phyloP scores from a whole-genome alignment of 2,888 invertebrate species.

The Cheilosia soror region DNA sequence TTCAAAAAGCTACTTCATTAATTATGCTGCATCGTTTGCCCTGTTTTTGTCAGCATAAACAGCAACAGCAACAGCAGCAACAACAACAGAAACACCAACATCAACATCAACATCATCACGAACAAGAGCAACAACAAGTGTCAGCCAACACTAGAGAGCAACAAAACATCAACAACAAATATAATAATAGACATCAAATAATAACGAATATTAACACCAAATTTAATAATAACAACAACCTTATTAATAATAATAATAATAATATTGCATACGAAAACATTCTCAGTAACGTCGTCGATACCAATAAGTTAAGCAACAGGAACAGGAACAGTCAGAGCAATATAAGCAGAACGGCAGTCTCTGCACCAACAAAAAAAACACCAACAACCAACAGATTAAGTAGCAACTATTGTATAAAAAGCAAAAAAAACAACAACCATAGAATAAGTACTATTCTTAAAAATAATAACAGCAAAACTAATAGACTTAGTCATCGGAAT shows the following conservation, averaged over 20 bases:
- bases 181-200: conserved; percentile 6
- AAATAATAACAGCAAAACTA: conserved; percentile 66
- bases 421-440: conserved; percentile 74
- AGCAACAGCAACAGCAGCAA: conserved; percentile 78
- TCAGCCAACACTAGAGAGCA: conserved; percentile 25
- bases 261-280: conserved; percentile 40
- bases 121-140: conserved; percentile 19
- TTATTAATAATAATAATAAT: background rate
- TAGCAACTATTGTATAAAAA: conserved; percentile 53
- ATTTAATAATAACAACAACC: conserved; percentile 10
- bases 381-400: conserved; percentile 75
- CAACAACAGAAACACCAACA: conserved; percentile 67
- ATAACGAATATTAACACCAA: conserved; percentile 47
- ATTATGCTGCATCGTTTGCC: conserved; percentile 73
- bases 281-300: conserved; percentile 23
- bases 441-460: conserved; percentile 77
- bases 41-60: conserved; percentile 73
- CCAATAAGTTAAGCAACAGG: conserved; percentile 13
- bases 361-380: conserved; percentile 70
- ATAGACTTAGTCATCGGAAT: conserved; percentile 30
- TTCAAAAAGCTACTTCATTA: conserved; percentile 56
- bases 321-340: conserved; percentile 44
- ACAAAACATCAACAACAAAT: conserved; percentile 1
- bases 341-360: conserved; percentile 72
- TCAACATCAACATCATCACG: conserved; percentile 36